Percentiles rank a stretch among this genome's conserved stretches.
Conservation (phyloP, 2,888 invertebrate genomes). For the Acheta domesticus region DNA sequence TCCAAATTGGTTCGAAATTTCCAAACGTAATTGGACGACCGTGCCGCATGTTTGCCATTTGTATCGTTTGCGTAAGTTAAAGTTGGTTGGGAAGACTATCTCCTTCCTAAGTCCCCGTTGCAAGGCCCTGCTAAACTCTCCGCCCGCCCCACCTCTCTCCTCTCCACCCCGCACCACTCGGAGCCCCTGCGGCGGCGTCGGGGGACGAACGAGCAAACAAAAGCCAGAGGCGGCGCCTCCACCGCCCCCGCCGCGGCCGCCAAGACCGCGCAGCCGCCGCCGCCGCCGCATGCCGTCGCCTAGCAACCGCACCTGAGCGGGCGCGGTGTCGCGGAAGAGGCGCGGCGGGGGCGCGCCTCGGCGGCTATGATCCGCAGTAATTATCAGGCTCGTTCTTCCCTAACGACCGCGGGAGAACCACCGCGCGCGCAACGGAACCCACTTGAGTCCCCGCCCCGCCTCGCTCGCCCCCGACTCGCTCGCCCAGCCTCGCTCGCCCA, state of each 20-base stretch:
- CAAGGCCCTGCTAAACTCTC: background rate
- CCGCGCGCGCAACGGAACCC: background rate
- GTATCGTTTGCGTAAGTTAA: no score
- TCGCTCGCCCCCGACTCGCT: background rate
- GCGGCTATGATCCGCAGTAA: background rate
- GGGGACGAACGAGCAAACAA: background rate
- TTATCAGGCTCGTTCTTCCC: constrained; percentile 2
- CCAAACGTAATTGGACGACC: no score
- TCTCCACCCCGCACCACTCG: background rate
- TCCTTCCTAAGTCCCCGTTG: background rate
- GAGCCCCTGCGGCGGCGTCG: background rate
- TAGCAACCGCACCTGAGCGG: background rate
- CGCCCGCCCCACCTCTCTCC: background rate
- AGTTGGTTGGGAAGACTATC: no score
- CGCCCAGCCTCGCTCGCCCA: background rate
- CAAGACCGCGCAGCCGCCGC: background rate
- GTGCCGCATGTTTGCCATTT: no score
- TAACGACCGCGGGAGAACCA: background rate
- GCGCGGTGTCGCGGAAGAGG: background rate
- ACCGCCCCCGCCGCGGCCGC: background rate
- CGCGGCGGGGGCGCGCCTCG: background rate
- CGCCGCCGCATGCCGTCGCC: background rate
- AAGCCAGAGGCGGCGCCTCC: background rate
- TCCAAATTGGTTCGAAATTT: no score
- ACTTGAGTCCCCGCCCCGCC: background rate